Percentiles rank a stretch among this genome's conserved stretches.
Evolutionary conservation across 1,140 invertebrate genomes (phyloP).

Genomic region (Papilio helenus): DNA sequence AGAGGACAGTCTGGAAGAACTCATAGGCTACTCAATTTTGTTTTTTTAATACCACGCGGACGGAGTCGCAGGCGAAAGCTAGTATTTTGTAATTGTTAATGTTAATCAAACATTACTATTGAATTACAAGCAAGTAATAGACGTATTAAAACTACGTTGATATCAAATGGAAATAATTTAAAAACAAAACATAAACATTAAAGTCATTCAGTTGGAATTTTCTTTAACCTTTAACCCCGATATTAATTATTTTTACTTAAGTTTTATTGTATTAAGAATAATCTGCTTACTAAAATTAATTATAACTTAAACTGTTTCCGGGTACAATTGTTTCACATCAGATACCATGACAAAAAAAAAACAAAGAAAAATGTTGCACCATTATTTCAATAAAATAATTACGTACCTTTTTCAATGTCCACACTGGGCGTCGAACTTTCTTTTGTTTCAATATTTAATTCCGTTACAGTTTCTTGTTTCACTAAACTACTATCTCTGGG

Average conservation of each 20-base stretch:
- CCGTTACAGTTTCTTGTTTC: conserved; percentile 44
- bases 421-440: conserved; percentile 31
- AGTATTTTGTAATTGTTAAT: background rate
- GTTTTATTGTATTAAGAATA: too few species aligned
- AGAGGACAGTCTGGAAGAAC: too few species aligned
- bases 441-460: conserved; percentile 29
- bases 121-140: background rate
- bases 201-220: background rate
- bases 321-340: background rate
- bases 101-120: background rate
- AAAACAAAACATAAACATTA: background rate
- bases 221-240: background rate
- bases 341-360: background rate
- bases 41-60: too few species aligned
- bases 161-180: background rate
- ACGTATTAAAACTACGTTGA: background rate
- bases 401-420: background rate
- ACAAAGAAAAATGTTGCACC: conserved; percentile 3
- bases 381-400: conserved; percentile 11
- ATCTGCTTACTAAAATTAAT: too few species aligned
- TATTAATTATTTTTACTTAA: background rate
- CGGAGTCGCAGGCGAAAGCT: too few species aligned
- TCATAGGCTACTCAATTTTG: too few species aligned
- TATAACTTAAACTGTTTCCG: background rate
- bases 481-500: conserved; percentile 50